phyloP scores from a whole-genome alignment of 2,797 vertebrate genomes.

The Crypturellus tataupa region DNA sequence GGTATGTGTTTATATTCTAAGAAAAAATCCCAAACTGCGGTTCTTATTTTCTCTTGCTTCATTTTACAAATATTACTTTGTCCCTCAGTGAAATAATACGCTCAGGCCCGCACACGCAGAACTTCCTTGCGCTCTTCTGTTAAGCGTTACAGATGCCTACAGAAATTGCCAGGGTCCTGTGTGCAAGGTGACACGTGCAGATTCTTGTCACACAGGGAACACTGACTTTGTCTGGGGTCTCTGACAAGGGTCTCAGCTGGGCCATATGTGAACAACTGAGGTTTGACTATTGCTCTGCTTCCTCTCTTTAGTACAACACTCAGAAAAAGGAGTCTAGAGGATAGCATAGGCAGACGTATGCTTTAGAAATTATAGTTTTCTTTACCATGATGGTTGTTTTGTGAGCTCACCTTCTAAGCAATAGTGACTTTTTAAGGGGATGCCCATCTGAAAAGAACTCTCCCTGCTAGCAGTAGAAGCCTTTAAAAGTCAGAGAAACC shows the following conservation, averaged over 20 bases:
- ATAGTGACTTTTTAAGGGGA: background rate
- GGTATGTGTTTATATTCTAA: background rate
- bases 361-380: background rate
- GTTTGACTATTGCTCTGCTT: background rate
- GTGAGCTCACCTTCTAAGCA: background rate
- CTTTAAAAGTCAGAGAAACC: background rate
- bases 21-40: background rate
- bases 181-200: background rate
- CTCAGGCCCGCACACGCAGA: background rate
- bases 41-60: background rate
- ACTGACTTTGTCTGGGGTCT: background rate
- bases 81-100: rapidly evolving
- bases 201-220: background rate
- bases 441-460: background rate
- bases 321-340: background rate
- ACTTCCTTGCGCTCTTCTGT: background rate
- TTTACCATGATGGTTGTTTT: background rate
- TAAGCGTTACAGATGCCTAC: background rate
- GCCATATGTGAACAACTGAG: background rate
- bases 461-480: background rate
- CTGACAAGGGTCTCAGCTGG: background rate
- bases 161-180: background rate
- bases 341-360: background rate
- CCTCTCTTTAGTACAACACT: background rate
- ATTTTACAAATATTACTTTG: background rate